phyloP scores from a whole-genome alignment of 2,888 invertebrate species.

The Isotomurus palustris region DNA sequence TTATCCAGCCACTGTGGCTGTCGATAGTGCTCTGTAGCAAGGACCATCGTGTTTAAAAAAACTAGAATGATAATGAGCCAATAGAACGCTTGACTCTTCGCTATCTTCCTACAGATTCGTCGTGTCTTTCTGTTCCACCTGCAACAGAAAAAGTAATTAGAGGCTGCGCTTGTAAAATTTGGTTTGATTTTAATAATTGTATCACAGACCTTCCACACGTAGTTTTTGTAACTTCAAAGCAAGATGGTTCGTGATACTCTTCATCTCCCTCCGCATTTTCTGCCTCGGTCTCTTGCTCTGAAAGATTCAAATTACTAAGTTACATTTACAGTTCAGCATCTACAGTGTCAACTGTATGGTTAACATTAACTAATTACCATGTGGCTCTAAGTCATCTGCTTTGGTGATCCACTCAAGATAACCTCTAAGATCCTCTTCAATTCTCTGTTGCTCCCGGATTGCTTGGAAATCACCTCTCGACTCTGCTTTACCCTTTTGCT shows the following conservation, averaged over 20 bases:
- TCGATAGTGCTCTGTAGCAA: slow-evolving; percentile 59
- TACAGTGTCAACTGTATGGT: neutral
- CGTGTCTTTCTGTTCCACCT: slow-evolving; percentile 52
- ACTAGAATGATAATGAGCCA: slow-evolving; percentile 54
- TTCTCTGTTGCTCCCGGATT: slow-evolving; percentile 58
- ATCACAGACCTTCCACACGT: slow-evolving; percentile 5
- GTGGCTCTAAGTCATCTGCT: slow-evolving; percentile 58
- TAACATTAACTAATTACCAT: slow-evolving; percentile 40
- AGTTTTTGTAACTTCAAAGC: slow-evolving; percentile 2
- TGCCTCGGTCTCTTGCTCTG: slow-evolving; percentile 7
- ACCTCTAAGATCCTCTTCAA: slow-evolving; percentile 59
- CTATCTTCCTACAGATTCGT: slow-evolving; percentile 54
- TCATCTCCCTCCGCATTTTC: slow-evolving; percentile 14
- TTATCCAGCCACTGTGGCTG: slow-evolving; percentile 58
- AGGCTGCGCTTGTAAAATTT: too few species aligned
- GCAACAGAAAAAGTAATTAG: too few species aligned
- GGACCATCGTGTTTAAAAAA: slow-evolving; percentile 56
- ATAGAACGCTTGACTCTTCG: slow-evolving; percentile 57
- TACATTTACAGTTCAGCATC: slow-evolving; percentile 40
- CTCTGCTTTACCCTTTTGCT: slow-evolving; percentile 61
- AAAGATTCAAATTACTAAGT: neutral
- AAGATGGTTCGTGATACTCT: slow-evolving; percentile 3
- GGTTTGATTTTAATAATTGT: too few species aligned
- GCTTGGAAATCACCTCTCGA: slow-evolving; percentile 60
- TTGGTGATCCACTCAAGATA: slow-evolving; percentile 62